Evolutionary conservation across 2,888 invertebrate genomes (phyloP).

Genomic region (Pyrochroa serraticornis): DNA sequence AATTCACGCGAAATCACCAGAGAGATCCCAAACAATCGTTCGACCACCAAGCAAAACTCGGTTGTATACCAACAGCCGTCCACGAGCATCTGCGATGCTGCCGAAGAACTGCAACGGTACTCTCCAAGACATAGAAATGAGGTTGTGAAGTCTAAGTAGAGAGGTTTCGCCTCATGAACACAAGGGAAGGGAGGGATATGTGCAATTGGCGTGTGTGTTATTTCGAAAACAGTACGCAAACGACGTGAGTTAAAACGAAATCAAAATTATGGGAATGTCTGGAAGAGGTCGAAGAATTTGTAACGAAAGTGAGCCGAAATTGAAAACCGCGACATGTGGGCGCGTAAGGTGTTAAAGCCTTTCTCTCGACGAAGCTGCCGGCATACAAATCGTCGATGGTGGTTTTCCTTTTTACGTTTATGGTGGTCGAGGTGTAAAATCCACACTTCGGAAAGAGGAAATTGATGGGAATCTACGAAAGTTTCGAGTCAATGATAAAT

Average conservation of each 20-base stretch:
- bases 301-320: not conserved
- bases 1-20: constrained; percentile 3
- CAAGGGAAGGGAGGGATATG: constrained; percentile 38
- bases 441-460: no score
- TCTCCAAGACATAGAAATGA: constrained; percentile 51
- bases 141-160: constrained; percentile 47
- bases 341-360: no score
- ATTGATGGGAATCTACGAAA: no score
- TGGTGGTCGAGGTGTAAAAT: no score
- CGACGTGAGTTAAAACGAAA: not conserved
- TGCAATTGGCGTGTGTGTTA: constrained; percentile 35
- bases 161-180: constrained; percentile 49
- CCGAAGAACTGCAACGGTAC: constrained; percentile 47
- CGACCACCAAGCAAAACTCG: constrained; percentile 34
- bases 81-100: constrained; percentile 42
- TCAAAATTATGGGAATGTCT: not conserved
- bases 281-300: not conserved
- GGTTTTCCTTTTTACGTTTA: no score
- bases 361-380: no score
- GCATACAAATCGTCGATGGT: no score
- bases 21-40: constrained; percentile 31
- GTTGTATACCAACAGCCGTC: constrained; percentile 25
- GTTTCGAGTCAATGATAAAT: no score
- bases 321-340: no score
- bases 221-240: constrained; percentile 33